phyloP scores from a whole-genome alignment of 1,140 invertebrate genomes.

The Saxidomus purpurata region DNA sequence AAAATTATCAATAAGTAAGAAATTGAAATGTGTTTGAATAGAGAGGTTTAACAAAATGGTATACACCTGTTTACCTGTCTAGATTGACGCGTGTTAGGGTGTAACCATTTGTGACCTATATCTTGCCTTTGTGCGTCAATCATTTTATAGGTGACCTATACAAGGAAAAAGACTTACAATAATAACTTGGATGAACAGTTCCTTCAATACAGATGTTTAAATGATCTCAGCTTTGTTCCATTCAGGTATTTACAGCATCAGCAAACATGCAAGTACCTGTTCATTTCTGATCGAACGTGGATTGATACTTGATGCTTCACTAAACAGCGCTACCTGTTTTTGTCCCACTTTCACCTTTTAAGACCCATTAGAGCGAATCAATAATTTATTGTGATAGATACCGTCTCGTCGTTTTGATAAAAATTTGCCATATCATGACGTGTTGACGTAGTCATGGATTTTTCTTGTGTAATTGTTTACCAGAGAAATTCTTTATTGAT shows the following conservation, averaged over 20 bases:
- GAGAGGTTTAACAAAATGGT: not conserved
- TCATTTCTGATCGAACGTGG: no score
- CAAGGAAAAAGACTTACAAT: not conserved
- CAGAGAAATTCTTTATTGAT: not conserved
- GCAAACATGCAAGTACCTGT: no score
- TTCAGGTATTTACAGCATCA: no score
- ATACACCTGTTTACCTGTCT: not conserved
- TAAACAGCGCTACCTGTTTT: not conserved
- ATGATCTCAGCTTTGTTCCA: no score
- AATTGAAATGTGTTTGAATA: no score
- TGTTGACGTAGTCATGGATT: conserved; percentile 33
- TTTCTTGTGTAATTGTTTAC: conserved; percentile 11
- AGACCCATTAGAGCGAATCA: not conserved
- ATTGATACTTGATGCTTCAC: not conserved
- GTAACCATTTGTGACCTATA: conserved; percentile 34
- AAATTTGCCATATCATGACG: conserved; percentile 32
- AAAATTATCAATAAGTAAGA: no score
- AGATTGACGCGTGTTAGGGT: not conserved
- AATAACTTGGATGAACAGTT: not conserved
- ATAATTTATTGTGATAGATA: conserved; percentile 3
- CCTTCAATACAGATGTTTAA: not conserved
- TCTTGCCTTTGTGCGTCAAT: not conserved
- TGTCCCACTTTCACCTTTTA: not conserved
- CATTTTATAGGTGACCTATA: not conserved
- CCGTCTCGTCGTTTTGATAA: not conserved